Percentiles rank a stretch among this genome's conserved stretches.
phyloP scores from a whole-genome alignment of 2,797 vertebrate species.

The Danio kyathit region DNA sequence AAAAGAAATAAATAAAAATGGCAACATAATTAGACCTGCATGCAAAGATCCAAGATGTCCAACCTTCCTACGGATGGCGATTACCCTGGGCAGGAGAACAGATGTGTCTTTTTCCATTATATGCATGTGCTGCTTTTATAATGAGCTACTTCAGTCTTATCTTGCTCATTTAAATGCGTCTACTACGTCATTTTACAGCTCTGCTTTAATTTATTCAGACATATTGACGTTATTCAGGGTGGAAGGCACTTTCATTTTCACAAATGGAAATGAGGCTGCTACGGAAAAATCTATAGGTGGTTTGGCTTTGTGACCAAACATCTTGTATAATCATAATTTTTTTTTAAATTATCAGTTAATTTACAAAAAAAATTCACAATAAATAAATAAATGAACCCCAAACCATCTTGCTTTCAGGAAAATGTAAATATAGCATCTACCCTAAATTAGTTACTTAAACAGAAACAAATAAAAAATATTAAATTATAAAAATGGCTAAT shows the following conservation, averaged over 20 bases:
- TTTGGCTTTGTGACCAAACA: background rate
- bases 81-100: constrained; percentile 21
- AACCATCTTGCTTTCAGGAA: background rate
- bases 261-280: background rate
- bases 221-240: background rate
- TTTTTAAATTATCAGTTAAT: too few species aligned
- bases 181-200: background rate
- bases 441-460: background rate
- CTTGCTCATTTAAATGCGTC: constrained; percentile 22
- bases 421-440: background rate
- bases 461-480: background rate
- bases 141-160: constrained; percentile 9
- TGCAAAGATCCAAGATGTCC: constrained; percentile 12
- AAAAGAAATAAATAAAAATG: constrained; percentile 2
- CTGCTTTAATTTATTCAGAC: background rate
- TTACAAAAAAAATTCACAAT: background rate
- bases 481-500: background rate
- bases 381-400: background rate
- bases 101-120: constrained; percentile 4
- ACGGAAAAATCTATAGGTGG: background rate
- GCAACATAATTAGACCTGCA: constrained; percentile 3
- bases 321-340: background rate
- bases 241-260: background rate
- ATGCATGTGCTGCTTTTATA: constrained; percentile 23
- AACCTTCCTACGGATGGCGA: constrained; percentile 13